Evolutionary conservation across 1,140 invertebrate genomes (phyloP).

Genomic region (Oreohelix idahoensis): DNA sequence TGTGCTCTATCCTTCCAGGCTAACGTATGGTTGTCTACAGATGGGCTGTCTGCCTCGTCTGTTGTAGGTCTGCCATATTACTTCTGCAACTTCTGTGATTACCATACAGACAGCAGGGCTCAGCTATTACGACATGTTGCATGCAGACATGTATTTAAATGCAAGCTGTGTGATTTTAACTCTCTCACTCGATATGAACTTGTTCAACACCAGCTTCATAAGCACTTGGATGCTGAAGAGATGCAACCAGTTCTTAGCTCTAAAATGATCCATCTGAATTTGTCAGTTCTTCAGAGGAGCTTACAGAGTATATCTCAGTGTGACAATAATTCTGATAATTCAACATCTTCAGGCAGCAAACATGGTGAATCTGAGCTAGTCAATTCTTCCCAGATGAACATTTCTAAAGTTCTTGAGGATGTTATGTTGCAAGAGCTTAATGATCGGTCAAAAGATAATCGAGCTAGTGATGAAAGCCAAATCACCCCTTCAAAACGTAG

Average conservation of each 20-base stretch:
- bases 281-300: conserved; percentile 10
- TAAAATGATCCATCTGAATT: conserved; percentile 5
- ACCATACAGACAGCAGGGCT: conserved; percentile 15
- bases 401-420: neutral
- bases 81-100: conserved; percentile 33
- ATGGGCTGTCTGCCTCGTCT: conserved; percentile 9
- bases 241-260: conserved; percentile 1
- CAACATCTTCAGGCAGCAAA: neutral
- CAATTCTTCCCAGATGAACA: conserved; percentile 2
- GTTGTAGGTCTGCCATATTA: conserved; percentile 16
- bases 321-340: neutral
- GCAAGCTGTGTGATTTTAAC: conserved; percentile 13
- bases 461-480: neutral
- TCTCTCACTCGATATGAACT: conserved; percentile 16
- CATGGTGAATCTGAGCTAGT: neutral
- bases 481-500: neutral
- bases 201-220: conserved; percentile 20
- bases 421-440: neutral
- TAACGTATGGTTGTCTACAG: neutral
- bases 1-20: conserved; percentile 20
- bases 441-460: neutral
- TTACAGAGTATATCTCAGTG: neutral
- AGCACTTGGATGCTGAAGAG: conserved; percentile 18
- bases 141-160: conserved; percentile 18
- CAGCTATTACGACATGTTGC: neutral